Percentiles rank a stretch among this genome's conserved stretches.
Evolutionary conservation across 2,113 vertebrate genomes (phyloP).

Genomic region (Chloebia gouldiae): DNA sequence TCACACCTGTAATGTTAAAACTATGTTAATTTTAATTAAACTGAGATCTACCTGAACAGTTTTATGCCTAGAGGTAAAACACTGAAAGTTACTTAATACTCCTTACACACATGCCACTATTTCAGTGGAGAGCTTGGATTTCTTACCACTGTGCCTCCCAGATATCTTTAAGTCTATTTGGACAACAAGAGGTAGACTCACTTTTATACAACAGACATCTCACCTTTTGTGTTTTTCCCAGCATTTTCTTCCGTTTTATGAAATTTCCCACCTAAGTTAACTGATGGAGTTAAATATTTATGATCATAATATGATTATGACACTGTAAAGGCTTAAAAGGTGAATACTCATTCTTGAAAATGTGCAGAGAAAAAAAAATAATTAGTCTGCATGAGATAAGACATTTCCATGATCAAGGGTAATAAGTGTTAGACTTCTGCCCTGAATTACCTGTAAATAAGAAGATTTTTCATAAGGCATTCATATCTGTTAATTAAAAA

Average conservation of each 20-base stretch:
- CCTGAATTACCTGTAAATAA: not conserved
- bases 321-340: not conserved
- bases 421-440: not conserved
- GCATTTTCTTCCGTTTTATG: not conserved
- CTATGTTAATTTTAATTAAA: not conserved
- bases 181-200: not conserved
- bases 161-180: not conserved
- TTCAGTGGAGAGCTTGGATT: not conserved
- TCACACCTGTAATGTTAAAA: not conserved
- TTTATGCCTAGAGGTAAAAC: not conserved
- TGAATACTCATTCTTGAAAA: not conserved
- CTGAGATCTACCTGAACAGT: not conserved
- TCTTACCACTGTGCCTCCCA: not conserved
- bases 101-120: not conserved
- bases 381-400: not conserved
- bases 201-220: not conserved
- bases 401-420: not conserved
- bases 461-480: not conserved
- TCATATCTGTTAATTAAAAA: not conserved
- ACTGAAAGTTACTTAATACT: not conserved
- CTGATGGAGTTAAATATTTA: not conserved
- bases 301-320: not conserved
- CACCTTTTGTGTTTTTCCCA: rapidly evolving
- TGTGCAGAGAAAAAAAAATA: not conserved
- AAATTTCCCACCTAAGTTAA: not conserved